Evolutionary conservation across 2,797 vertebrate genomes (phyloP).

Genomic region (Oceanodroma leucorhoa): DNA sequence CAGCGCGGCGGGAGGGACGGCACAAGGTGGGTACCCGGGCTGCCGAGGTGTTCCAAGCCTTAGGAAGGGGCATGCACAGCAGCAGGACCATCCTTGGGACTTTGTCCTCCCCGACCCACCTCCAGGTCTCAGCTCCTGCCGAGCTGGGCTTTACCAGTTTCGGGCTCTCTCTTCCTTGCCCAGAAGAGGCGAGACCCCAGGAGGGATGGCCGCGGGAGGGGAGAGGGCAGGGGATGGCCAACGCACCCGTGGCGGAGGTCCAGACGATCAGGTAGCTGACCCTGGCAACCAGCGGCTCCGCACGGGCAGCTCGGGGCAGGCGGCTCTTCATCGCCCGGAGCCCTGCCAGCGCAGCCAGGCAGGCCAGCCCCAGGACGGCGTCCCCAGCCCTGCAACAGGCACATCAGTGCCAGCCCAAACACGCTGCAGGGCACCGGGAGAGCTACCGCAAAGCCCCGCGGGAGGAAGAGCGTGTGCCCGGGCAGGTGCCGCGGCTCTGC

Average conservation of each 20-base stretch:
- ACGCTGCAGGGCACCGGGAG: rapidly evolving
- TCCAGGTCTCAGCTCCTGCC: background rate
- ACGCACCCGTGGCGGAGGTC: constrained; percentile 83
- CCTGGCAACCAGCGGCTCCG: constrained; percentile 27
- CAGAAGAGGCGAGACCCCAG: rapidly evolving
- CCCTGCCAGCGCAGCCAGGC: constrained; percentile 76
- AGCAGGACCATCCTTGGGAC: background rate
- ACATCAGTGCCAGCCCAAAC: background rate
- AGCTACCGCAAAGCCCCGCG: background rate
- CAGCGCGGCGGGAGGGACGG: rapidly evolving
- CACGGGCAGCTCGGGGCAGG: constrained; percentile 23
- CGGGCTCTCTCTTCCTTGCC: background rate
- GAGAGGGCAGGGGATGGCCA: background rate
- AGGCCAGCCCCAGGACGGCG: constrained; percentile 83
- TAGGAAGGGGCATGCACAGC: background rate
- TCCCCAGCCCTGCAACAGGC: constrained; percentile 79
- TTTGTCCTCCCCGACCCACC: background rate
- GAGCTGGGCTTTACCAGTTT: background rate
- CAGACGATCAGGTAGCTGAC: constrained; percentile 80
- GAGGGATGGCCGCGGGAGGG: rapidly evolving
- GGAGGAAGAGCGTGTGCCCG: background rate
- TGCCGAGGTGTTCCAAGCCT: background rate
- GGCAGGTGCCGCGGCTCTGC: background rate
- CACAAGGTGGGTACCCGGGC: rapidly evolving
- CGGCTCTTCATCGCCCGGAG: constrained; percentile 81